Base-by-base conservation (phyloP, 2,113 vertebrate species). In the Dromaius novaehollandiae region DNA sequence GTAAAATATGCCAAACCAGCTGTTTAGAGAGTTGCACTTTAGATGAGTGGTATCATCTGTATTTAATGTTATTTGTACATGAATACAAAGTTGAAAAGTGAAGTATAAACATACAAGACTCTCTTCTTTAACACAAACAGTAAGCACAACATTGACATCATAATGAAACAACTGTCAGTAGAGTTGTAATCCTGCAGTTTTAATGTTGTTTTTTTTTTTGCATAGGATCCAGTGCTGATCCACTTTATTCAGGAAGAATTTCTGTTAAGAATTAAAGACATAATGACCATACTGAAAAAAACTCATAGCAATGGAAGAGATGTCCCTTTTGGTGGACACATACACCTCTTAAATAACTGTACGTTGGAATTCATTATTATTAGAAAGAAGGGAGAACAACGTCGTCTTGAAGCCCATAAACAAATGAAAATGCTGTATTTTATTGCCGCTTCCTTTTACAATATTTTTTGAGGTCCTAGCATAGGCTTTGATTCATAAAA, bases 1-100 rank as follows among this genome's bases (percentile, higher is more conserved):
- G 42, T 38, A 94, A 91, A 95, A 87, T 91, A 91, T 74, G 73
- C 32, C 42, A 88, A 95, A 36, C 12, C 36, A 93, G 56, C 51
- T 38, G 36, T 25, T 89, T 79, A 95, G 53, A 88, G 61, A 46
- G 25, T 64, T 92, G 8, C 38, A 42, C 53, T 91, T 94, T 79
- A 63, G 10, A n/a, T 74, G 28, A 81, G 44, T 68, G 9, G n/a
- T 86, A 70, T 78, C 51, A 94, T 78, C 36, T 80, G 26, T 42
- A 80, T 83, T 90, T 88, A 84, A 83, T 86, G n/a, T 82, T 93
- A 74, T 84, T 85, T 20, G 8, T 71, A 71, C 6, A n/a, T 76
- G 17, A 11, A 53, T 89, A 48, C 51, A 68, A 96, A 95, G 20
- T 89, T 90, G 65, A 28, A 65, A 96, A 93, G 53, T 68, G 73